Conservation (phyloP, 2,113 vertebrate genomes). For the Tragelaphus buxtoni region DNA sequence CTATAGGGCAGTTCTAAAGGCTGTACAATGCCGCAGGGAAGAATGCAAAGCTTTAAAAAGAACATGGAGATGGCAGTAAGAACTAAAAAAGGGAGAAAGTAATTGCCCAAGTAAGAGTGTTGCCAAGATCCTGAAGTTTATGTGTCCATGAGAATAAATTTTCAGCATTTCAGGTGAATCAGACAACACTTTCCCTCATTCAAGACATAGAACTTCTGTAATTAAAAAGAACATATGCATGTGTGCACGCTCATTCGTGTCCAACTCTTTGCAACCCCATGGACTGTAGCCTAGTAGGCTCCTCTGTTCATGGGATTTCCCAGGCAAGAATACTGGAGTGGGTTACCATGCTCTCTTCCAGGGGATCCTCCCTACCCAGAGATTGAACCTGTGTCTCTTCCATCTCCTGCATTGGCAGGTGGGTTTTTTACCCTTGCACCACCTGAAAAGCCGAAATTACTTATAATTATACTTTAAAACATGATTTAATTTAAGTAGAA, state of each 20-base stretch:
- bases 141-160: background rate
- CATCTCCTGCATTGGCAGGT: background rate
- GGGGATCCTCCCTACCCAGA: background rate
- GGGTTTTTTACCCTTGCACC: background rate
- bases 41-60: background rate
- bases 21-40: accelerated
- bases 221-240: background rate
- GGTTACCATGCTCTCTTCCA: background rate
- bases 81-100: background rate
- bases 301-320: background rate
- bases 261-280: background rate
- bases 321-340: background rate
- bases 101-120: background rate
- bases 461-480: background rate
- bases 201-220: background rate
- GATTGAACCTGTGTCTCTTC: background rate
- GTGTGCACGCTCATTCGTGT: accelerated
- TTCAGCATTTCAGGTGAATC: background rate
- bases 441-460: accelerated
- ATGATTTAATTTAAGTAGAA: background rate
- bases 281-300: background rate
- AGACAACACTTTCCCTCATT: background rate
- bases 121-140: background rate
- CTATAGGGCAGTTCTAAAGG: background rate
- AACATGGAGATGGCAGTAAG: background rate